These are phyloP conservation scores for Otus sunia DNA, from an alignment of 2,113 vertebrate species.

Conservation along the genomic window DNA sequence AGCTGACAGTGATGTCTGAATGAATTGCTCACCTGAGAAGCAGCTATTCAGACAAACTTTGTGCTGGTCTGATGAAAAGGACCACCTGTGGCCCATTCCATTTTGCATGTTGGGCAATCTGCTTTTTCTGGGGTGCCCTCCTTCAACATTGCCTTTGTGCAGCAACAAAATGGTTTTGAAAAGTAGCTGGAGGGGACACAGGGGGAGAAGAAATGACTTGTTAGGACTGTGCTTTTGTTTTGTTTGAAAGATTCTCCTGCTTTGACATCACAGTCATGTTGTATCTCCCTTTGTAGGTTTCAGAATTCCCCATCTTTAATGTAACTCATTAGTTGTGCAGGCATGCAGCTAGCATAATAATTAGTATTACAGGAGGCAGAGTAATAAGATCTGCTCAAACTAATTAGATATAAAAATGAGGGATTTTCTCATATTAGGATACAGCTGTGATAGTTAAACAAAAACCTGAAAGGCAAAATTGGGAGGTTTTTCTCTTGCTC, in stretches of 20 bases:
- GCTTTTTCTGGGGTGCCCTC: not conserved
- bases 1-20: not conserved
- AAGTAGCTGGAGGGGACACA: not conserved
- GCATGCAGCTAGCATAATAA: constrained; percentile 59
- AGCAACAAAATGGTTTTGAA: not conserved
- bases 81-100: not conserved
- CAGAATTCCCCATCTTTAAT: constrained; percentile 19
- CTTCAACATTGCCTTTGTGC: not conserved
- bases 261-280: not conserved
- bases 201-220: not conserved
- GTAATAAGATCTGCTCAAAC: constrained; percentile 39
- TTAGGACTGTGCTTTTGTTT: not conserved
- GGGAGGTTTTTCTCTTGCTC: not conserved
- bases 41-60: not conserved
- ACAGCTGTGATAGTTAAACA: constrained; percentile 32
- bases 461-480: not conserved
- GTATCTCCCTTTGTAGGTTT: constrained; percentile 52
- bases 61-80: not conserved
- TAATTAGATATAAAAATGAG: constrained; percentile 52
- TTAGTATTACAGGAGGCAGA: constrained; percentile 57
- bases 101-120: not conserved
- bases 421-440: constrained; percentile 47
- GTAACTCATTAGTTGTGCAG: constrained; percentile 60
- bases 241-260: not conserved
- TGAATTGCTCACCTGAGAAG: not conserved